Conservation (phyloP, 2,113 vertebrate genomes). For the Zosterops hypoxanthus region DNA sequence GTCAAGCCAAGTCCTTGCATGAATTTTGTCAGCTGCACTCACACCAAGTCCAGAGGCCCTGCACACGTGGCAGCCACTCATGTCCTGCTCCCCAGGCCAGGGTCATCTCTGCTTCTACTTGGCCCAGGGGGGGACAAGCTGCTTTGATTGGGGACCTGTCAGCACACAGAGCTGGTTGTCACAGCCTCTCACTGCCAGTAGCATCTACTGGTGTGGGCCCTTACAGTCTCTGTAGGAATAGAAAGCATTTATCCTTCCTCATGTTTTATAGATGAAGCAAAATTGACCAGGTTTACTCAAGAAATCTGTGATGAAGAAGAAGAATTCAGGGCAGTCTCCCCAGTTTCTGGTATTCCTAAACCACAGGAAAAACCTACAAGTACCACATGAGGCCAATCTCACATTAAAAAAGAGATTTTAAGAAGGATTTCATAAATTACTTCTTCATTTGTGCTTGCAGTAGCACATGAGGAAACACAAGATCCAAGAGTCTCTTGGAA, state of each 20-base stretch:
- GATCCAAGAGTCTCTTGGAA: not conserved
- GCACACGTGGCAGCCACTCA: accelerated
- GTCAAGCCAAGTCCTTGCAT: not conserved
- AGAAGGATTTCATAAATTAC: not conserved
- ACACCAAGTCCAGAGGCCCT: accelerated
- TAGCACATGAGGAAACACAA: not conserved
- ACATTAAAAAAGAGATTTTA: not conserved
- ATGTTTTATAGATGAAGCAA: not conserved
- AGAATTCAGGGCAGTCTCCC: not conserved
- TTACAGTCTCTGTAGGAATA: not conserved
- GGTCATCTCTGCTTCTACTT: not conserved
- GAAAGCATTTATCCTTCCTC: not conserved
- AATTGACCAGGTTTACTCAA: not conserved
- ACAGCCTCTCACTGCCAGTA: not conserved
- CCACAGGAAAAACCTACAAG: not conserved
- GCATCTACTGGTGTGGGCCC: not conserved
- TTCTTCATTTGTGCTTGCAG: not conserved
- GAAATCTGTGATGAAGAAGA: not conserved
- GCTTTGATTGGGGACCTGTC: not conserved
- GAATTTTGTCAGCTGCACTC: not conserved
- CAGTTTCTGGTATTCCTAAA: not conserved
- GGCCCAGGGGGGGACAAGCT: not conserved
- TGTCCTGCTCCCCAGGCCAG: not conserved
- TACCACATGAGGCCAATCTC: not conserved
- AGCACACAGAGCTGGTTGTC: not conserved